phyloP scores from a whole-genome alignment of 2,797 vertebrate species.

The Distichodus sexfasciatus region DNA sequence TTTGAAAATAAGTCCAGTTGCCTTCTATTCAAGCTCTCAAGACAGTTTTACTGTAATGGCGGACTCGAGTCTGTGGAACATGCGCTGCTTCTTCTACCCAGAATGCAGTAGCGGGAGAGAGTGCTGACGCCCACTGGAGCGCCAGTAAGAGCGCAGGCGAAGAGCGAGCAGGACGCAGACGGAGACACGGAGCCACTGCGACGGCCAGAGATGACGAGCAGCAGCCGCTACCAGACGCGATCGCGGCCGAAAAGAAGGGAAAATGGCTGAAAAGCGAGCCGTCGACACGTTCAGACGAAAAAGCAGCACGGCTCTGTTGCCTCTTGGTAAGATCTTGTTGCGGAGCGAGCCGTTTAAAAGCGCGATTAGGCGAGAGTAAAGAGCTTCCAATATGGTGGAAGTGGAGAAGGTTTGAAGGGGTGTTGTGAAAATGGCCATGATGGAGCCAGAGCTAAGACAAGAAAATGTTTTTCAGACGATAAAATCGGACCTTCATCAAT shows the following conservation, averaged over 20 bases:
- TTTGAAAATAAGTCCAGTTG: too few species aligned
- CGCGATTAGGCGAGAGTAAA: conserved; percentile 36
- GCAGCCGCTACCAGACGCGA: conserved; percentile 6
- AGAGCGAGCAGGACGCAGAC: conserved; percentile 62
- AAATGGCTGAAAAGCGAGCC: conserved; percentile 48
- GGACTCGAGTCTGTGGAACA: conserved; percentile 1
- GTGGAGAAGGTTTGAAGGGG: conserved; percentile 69
- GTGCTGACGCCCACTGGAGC: conserved; percentile 37
- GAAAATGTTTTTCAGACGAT: conserved; percentile 42
- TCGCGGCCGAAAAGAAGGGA: conserved; percentile 52
- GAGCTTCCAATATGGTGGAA: conserved; percentile 77
- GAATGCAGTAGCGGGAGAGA: conserved; percentile 53
- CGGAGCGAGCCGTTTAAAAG: conserved; percentile 28
- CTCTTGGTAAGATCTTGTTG: conserved; percentile 67
- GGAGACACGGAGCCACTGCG: conserved; percentile 48
- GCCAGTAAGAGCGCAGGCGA: conserved; percentile 62
- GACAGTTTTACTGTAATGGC: too few species aligned
- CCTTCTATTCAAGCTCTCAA: neutral
- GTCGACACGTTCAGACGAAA: conserved; percentile 44
- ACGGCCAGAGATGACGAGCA: conserved; percentile 16
- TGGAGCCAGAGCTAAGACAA: conserved; percentile 62
- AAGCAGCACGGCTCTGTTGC: conserved; percentile 44
- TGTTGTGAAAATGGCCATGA: conserved; percentile 81
- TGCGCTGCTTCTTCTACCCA: conserved; percentile 55
- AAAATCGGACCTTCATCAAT: neutral